These are phyloP conservation scores for Myodes glareolus DNA, from an alignment of 2,113 vertebrate genomes.

Conservation along the genomic window DNA sequence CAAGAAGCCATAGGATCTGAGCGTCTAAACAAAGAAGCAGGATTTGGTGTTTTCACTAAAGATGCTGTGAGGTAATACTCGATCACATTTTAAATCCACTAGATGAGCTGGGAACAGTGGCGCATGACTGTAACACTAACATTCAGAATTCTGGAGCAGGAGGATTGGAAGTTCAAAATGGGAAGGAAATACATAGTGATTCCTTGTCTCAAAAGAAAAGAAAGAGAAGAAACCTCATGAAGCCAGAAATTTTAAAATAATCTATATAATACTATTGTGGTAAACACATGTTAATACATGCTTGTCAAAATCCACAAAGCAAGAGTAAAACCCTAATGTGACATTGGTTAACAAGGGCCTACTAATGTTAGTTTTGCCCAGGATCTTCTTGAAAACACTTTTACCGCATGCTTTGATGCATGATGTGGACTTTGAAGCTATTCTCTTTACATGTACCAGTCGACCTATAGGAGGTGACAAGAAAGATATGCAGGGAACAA, in stretches of 20 bases:
- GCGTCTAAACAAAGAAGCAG: not conserved
- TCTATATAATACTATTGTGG: not conserved
- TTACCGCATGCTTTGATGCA: not conserved
- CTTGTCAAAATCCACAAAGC: not conserved
- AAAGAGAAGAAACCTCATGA: not conserved
- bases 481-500: not conserved
- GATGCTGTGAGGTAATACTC: not conserved
- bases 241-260: not conserved
- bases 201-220: not conserved
- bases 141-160: not conserved
- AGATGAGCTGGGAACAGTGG: not conserved
- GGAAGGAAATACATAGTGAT: not conserved
- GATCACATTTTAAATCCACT: not conserved
- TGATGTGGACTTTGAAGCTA: not conserved
- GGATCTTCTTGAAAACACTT: not conserved
- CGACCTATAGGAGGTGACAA: not conserved
- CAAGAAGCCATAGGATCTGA: not conserved
- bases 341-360: not conserved
- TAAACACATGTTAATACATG: not conserved
- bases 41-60: not conserved
- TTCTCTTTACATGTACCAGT: not conserved
- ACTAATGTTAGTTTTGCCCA: not conserved
- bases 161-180: not conserved
- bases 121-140: not conserved
- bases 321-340: not conserved